A percentile compares a stretch with the other conserved stretches of the same genome.
Conservation (phyloP, 30 jellyfish, hydroid and myxozoan genomes). For the Hydra vulgaris region DNA sequence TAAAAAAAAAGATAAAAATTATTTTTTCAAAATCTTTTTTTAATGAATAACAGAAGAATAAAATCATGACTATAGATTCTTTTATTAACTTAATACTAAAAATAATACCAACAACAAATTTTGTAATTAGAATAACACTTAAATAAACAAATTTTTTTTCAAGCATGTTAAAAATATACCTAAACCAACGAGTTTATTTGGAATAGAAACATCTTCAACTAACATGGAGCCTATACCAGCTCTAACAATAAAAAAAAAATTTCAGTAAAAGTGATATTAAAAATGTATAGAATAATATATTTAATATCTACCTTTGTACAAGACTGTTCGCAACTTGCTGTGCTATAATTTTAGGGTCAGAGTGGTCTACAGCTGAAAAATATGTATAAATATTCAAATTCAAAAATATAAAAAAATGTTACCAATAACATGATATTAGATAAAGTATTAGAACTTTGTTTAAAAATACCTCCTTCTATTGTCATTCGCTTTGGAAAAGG, state of each 20-base stretch:
- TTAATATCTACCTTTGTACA: constrained; percentile 55
- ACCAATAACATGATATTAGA: no score
- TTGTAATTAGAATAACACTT: no score
- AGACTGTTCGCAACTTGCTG: constrained; percentile 87
- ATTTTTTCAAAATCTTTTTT: no score
- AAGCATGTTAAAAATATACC: constrained; percentile 39
- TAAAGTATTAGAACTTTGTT: no score
- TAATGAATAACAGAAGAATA: no score
- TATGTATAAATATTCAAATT: neutral
- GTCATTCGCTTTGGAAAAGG: neutral
- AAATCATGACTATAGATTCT: no score
- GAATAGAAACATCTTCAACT: constrained; percentile 77
- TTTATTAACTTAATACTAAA: no score
- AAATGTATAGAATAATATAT: neutral
- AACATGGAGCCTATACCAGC: constrained; percentile 95
- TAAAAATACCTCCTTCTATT: neutral
- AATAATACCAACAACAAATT: no score
- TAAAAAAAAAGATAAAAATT: no score
- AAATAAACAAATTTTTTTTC: no score
- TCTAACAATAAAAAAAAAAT: constrained; percentile 21
- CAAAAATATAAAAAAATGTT: no score
- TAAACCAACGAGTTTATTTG: constrained; percentile 83
- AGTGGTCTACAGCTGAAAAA: constrained; percentile 25
- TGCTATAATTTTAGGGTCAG: constrained; percentile 82
- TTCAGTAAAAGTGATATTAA: neutral